Evolutionary conservation across 2,888 invertebrate genomes (phyloP).

Genomic region (Ametastegia equiseti): DNA sequence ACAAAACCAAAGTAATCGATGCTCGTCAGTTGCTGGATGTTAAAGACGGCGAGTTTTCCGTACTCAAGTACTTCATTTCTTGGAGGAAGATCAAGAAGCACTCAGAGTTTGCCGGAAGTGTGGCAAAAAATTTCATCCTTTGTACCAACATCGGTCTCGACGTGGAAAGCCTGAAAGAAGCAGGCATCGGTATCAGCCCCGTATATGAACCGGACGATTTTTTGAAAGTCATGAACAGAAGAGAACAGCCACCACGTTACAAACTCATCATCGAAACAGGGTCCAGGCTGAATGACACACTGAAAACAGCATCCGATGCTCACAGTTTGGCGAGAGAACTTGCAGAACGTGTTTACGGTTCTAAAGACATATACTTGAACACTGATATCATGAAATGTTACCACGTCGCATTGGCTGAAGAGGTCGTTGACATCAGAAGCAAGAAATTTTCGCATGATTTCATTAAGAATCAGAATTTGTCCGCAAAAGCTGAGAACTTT

Average conservation of each 20-base stretch:
- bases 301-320: no score
- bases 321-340: no score
- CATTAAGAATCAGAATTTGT: no score
- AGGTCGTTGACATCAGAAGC: no score
- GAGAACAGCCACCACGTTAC: neutral
- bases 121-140: neutral
- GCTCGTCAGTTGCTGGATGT: neutral
- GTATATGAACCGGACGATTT: neutral
- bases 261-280: no score
- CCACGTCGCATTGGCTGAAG: no score
- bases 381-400: no score
- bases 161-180: neutral
- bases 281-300: no score
- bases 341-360: no score
- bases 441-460: no score
- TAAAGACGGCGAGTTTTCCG: neutral
- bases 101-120: neutral
- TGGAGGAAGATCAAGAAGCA: neutral
- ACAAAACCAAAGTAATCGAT: neutral
- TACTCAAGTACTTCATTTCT: conserved; percentile 1
- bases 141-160: neutral
- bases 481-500: no score
- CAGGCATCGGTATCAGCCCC: neutral
- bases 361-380: no score
- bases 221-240: neutral